Evolutionary conservation across 2,113 vertebrate genomes (phyloP), one percentile per base, ranked within the genome.

Genomic region (Dipodomys spectabilis): DNA sequence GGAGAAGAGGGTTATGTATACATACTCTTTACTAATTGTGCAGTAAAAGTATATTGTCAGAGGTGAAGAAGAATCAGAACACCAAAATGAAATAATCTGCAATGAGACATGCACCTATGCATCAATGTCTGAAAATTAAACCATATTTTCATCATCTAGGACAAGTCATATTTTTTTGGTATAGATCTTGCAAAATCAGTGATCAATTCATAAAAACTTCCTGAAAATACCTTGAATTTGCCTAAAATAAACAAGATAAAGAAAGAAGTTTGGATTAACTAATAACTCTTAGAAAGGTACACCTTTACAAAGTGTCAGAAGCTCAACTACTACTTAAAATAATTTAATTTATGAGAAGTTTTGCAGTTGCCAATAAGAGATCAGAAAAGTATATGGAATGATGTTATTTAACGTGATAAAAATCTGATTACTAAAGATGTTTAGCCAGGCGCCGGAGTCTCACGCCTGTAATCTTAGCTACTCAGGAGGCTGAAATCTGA

Each of bases 321-420:
- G 62, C 65, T 75, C 82, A 97, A 77, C 79, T 65, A 96, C 92
- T 88, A 91, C 95, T 96, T 88, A 18, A 86, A 84, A 96, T 96
- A 97, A 97, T 88, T 84, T 89, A 68, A 30, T 91, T 72, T 90
- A 92, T 86, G 97, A 94, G 96, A 96, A 97, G 94, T 97, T 97
- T 97, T 95, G 96, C 25, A 98, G 90, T 96, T 80, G 78, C 94
- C 92, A 98, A 97, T 97, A 98, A 95, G 45, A 86, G 87, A 96
- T 92, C 87, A 96, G 92, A 97, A 97, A 96, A 94, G 92, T 81
- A 85, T 81, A 39, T 39, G 39, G 96, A 96, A 35, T 83, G 86
- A 93, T 95, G 87, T 96, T 92, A 96, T 96, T 96, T 97, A 97
- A n/a, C 9, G 71, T 64, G 67, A 75, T 19, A 39, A 80, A 16